These are phyloP conservation scores for Euwallacea similis DNA, from an alignment of 1,140 invertebrate genomes.

Conservation along the genomic window DNA sequence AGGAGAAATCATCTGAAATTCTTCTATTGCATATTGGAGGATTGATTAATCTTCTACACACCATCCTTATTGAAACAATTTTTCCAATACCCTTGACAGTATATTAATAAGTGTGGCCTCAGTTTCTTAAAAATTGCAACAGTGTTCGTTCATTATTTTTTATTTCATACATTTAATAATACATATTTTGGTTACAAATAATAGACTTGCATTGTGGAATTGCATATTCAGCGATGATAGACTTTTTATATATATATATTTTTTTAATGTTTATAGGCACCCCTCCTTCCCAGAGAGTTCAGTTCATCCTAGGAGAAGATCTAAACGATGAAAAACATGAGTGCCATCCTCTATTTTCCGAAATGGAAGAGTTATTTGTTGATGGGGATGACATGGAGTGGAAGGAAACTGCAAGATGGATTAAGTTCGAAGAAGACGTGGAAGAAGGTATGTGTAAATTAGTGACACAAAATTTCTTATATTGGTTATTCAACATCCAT, in stretches of 20 bases:
- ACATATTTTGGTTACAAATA: background rate
- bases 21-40: too few species aligned
- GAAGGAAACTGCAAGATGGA: conserved; percentile 97
- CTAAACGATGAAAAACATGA: conserved; percentile 81
- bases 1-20: too few species aligned
- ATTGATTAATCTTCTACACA: too few species aligned
- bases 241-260: background rate
- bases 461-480: background rate
- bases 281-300: conserved; percentile 87
- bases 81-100: too few species aligned
- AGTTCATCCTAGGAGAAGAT: conserved; percentile 95
- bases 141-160: too few species aligned
- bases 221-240: background rate
- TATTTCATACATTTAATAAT: too few species aligned
- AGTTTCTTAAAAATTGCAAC: too few species aligned
- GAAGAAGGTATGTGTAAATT: conserved; percentile 63
- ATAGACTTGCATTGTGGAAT: background rate
- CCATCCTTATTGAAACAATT: too few species aligned
- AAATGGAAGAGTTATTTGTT: conserved; percentile 90
- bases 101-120: too few species aligned
- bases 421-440: conserved; percentile 94
- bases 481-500: too few species aligned
- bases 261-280: conserved; percentile 66
- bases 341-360: conserved; percentile 89
- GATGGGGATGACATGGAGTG: conserved; percentile 90